Base-by-base conservation (phyloP, 2,888 invertebrate genomes). In the Vannuccia rotundouncinata region DNA sequence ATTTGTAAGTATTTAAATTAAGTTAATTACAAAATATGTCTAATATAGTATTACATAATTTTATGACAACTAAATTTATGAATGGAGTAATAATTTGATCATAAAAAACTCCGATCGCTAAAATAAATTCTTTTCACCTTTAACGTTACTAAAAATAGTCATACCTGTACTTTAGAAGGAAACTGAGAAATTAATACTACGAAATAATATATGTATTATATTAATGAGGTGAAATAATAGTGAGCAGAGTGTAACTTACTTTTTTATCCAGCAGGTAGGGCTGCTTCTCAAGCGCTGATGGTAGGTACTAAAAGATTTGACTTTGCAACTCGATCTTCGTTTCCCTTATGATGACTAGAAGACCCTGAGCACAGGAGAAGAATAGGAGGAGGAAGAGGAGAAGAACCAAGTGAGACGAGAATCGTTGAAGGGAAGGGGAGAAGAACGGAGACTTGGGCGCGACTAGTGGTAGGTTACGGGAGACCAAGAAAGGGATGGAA, bases 301-400 rank as follows among this genome's bases (percentile, higher is more conserved):
- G 66, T 66, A 66, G 66, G n/a, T n/a, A n/a, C n/a, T 66, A 66
- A 66, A 66, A 66, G 66, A 66, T 5, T 66, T 66, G 66, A 66
- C 66, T 66, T 66, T 66, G 66, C 25, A 66, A 66, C 66, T 66
- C 66, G 66, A 66, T 66, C 66, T 66, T 5, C 5, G 66, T 66
- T 27, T 66, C 66, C 66, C 66, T 66, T 66, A 66, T 22, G 66
- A 66, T 66, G 22, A 17, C 25, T 22, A 13, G 66, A 66, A 22
- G n/a, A n/a, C n/a, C n/a, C 2, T 66, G 66, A 66, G 10, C 5
- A 66, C 2, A 5, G 66, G 66, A 27, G 22, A n/a, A n/a, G n/a
- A 66, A 27, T 22, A 22, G 66, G 66, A 66, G 66, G 22, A 66
- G 66, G 25, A 66, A 22, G 66, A n/a, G n/a, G n/a, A n/a, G 25